A percentile compares a stretch with the other conserved stretches of the same genome.
Conservation (phyloP, 2,888 invertebrate genomes). For the Plemyria rubiginata region DNA sequence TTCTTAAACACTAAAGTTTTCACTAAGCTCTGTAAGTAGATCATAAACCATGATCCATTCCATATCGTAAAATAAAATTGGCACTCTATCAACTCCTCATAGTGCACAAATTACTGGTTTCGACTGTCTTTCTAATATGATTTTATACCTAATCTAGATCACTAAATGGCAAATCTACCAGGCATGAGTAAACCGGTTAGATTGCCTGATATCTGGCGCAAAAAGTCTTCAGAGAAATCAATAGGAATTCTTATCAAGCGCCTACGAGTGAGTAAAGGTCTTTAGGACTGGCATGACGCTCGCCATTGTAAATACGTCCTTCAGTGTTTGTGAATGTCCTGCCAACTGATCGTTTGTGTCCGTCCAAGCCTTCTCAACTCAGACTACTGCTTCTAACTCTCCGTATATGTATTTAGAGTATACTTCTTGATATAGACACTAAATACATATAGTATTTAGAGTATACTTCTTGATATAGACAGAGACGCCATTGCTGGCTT, state of each 20-base stretch:
- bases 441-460: no score
- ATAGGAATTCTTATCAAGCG: conserved; percentile 75
- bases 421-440: no score
- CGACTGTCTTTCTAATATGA: conserved; percentile 22
- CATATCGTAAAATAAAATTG: conserved; percentile 7
- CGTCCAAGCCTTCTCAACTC: conserved; percentile 43
- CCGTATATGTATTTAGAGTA: conserved; percentile 4
- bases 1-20: not conserved
- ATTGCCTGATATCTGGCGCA: conserved; percentile 77
- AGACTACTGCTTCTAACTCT: conserved; percentile 52
- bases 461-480: no score
- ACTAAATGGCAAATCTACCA: conserved; percentile 55
- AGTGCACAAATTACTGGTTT: not conserved
- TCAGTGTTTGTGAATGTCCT: conserved; percentile 57
- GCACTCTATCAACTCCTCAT: conserved; percentile 1
- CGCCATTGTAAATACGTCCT: conserved; percentile 60
- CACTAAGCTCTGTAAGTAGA: conserved; percentile 1
- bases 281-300: conserved; percentile 49
- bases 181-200: conserved; percentile 66
- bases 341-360: conserved; percentile 51
- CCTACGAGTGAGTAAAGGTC: conserved; percentile 71
- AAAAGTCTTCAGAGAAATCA: conserved; percentile 74
- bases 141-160: conserved; percentile 65
- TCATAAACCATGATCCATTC: conserved; percentile 1
- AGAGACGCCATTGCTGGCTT: no score